Evolutionary conservation across 2,888 invertebrate species (phyloP).

Genomic region (Balanococcus diminutus): DNA sequence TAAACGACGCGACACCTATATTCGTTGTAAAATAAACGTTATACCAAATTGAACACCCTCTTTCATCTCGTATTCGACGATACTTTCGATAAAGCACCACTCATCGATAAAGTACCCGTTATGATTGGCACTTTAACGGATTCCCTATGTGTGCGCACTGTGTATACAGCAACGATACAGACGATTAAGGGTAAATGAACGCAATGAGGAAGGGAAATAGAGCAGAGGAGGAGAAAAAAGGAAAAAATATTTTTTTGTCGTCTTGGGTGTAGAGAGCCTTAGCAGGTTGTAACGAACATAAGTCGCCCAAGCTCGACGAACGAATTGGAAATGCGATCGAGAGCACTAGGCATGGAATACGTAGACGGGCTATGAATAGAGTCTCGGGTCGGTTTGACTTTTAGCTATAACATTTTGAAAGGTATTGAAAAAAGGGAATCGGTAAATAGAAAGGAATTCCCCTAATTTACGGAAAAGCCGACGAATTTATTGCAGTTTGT

Average conservation of each 20-base stretch:
- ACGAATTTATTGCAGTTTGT: constrained; percentile 25
- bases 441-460: constrained; percentile 14
- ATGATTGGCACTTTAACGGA: constrained; percentile 7
- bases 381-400: neutral
- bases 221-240: neutral
- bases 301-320: neutral
- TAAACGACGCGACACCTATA: no score
- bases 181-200: constrained; percentile 5
- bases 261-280: neutral
- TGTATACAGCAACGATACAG: neutral
- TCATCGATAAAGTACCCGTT: constrained; percentile 6
- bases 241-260: neutral
- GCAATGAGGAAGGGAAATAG: neutral
- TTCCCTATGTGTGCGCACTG: neutral
- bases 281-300: neutral
- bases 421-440: constrained; percentile 32
- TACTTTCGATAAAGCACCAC: neutral
- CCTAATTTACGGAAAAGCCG: constrained; percentile 24
- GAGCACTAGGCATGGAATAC: no score
- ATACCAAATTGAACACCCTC: neutral
- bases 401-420: constrained; percentile 18
- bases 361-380: neutral
- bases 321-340: no score
- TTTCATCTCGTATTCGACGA: neutral
- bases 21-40: neutral